These are phyloP conservation scores for Gobio gobio DNA, from an alignment of 2,113 vertebrate species.

Conservation along the genomic window DNA sequence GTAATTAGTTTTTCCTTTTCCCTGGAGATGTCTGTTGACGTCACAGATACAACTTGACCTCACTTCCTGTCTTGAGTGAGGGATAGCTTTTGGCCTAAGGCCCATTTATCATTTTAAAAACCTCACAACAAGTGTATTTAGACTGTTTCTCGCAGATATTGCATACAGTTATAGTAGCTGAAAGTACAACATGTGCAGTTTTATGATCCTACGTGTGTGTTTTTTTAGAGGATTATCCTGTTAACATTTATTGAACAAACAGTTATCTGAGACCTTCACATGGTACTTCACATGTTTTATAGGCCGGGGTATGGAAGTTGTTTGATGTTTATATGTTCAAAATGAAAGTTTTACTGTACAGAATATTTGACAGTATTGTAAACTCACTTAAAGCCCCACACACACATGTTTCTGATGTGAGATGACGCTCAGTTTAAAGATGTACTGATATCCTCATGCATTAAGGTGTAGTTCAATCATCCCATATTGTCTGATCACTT, in stretches of 20 bases:
- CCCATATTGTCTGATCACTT: too few species aligned
- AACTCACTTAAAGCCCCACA: conserved; percentile 2
- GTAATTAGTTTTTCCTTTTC: conserved; percentile 27
- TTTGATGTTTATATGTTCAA: conserved; percentile 26
- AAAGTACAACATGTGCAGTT: not conserved
- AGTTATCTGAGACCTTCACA: not conserved
- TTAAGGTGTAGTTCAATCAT: too few species aligned
- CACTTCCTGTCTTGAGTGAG: conserved; percentile 31
- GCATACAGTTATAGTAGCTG: not conserved
- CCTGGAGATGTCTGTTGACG: conserved; percentile 23
- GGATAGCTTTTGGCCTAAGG: not conserved
- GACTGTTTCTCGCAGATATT: not conserved
- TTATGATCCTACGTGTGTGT: not conserved
- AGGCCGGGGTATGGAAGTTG: not conserved
- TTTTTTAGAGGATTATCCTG: not conserved
- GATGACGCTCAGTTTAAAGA: not conserved
- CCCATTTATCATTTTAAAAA: not conserved
- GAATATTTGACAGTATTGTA: conserved; percentile 19
- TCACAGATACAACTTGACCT: conserved; percentile 49
- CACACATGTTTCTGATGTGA: not conserved
- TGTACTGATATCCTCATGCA: too few species aligned
- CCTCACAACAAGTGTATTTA: not conserved
- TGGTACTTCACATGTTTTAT: conserved; percentile 12
- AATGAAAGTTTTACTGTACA: not conserved
- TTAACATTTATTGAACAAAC: not conserved